Percentiles rank a stretch among this genome's conserved stretches.
These are phyloP conservation scores for Propithecus coquereli DNA, from an alignment of 2,113 vertebrate genomes.

Conservation along the genomic window DNA sequence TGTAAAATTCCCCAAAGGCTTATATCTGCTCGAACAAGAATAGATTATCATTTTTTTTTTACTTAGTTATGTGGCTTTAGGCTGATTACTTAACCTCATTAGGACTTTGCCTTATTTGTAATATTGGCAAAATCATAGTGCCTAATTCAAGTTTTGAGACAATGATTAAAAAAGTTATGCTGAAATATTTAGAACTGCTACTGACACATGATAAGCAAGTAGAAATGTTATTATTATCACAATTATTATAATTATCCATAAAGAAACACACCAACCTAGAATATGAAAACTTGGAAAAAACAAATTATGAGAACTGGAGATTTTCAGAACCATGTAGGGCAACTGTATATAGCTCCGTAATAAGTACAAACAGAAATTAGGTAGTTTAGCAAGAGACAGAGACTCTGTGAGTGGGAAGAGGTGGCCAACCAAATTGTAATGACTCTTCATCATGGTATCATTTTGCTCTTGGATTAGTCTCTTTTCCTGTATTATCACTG, in stretches of 20 bases:
- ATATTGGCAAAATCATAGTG: neutral
- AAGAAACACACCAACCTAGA: neutral
- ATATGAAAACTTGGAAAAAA: neutral
- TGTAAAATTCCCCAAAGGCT: neutral
- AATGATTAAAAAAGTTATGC: neutral
- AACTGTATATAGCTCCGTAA: neutral
- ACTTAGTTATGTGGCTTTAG: neutral
- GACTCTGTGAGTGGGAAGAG: neutral
- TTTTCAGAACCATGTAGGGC: neutral
- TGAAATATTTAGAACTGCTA: neutral
- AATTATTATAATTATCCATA: neutral
- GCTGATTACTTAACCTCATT: neutral
- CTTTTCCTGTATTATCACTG: neutral
- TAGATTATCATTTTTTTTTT: neutral
- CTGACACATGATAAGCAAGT: neutral
- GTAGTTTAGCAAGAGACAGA: neutral
- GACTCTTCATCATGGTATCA: too few species aligned
- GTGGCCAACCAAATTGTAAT: neutral
- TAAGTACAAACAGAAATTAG: neutral
- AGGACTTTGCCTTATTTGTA: neutral
- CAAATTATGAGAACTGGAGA: neutral
- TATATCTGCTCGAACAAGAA: neutral
- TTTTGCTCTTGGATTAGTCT: neutral
- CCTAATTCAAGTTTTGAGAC: neutral
- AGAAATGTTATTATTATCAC: neutral